A percentile compares a stretch with the other conserved stretches of the same genome.
These are phyloP conservation scores for Labeo rohita DNA, from an alignment of 2,113 vertebrate species.

Conservation along the genomic window DNA sequence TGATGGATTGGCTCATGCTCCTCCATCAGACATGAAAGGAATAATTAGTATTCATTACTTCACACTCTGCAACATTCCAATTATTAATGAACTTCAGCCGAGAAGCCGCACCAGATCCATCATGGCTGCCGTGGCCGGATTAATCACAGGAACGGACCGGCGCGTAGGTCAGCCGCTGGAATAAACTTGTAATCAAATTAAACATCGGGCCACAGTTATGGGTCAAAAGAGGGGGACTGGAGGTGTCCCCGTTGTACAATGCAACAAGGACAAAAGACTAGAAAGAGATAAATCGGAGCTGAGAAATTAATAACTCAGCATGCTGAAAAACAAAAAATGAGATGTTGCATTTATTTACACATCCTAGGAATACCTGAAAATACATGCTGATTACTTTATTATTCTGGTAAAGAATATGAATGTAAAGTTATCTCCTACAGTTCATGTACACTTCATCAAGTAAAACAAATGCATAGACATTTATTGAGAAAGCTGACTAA, in stretches of 20 bases:
- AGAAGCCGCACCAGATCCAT: slow-evolving; percentile 90
- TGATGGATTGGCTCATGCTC: slow-evolving; percentile 97
- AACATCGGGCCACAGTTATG: slow-evolving; percentile 69
- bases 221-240: slow-evolving; percentile 65
- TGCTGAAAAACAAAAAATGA: background rate
- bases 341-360: background rate
- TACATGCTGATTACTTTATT: background rate
- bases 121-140: slow-evolving; percentile 84
- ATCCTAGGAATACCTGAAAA: background rate
- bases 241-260: slow-evolving; percentile 18
- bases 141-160: slow-evolving; percentile 83
- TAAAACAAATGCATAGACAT: background rate
- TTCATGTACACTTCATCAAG: background rate
- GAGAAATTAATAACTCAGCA: background rate
- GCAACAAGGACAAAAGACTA: slow-evolving; percentile 22
- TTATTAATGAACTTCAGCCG: slow-evolving; percentile 99
- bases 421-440: background rate
- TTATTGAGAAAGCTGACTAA: background rate
- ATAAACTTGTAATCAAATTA: slow-evolving; percentile 79
- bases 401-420: background rate
- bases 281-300: background rate
- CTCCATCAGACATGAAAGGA: slow-evolving; percentile 97
- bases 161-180: slow-evolving; percentile 74
- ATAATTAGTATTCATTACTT: slow-evolving; percentile 99
- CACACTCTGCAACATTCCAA: slow-evolving; percentile 98